Percentiles rank a stretch among this genome's conserved stretches.
phyloP scores from a whole-genome alignment of 2,888 invertebrate species.

The Agrochola macilenta region DNA sequence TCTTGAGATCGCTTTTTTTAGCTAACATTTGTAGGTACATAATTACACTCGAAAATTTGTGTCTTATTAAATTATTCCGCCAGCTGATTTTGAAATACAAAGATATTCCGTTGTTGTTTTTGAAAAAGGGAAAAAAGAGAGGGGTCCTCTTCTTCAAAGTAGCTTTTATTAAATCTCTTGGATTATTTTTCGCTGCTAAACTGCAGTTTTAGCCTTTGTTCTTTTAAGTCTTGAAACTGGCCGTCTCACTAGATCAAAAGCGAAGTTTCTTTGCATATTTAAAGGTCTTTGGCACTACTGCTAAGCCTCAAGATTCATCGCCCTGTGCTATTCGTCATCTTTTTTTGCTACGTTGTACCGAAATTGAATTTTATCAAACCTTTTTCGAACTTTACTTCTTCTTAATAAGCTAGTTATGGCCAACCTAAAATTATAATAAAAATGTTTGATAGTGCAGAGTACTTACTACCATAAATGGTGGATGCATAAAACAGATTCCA shows the following conservation, averaged over 20 bases:
- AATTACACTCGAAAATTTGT: neutral
- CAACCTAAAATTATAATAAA: neutral
- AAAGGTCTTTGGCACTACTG: neutral
- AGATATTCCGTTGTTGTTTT: neutral
- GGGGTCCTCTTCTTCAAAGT: neutral
- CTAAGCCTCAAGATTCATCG: neutral
- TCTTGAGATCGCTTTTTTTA: neutral
- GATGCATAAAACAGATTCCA: neutral
- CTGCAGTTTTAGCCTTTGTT: neutral
- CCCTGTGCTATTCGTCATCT: neutral
- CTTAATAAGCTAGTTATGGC: neutral
- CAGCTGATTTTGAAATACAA: neutral
- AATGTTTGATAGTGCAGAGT: neutral
- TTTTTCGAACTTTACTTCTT: neutral
- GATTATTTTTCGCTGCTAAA: neutral
- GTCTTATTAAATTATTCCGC: slow-evolving; percentile 7
- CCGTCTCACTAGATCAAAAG: neutral
- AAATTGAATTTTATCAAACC: slow-evolving; percentile 6
- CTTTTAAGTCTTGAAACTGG: slow-evolving; percentile 1
- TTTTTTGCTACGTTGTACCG: neutral
- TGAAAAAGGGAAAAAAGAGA: neutral
- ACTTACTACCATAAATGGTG: neutral
- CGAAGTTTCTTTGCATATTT: neutral
- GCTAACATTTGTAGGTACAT: neutral
- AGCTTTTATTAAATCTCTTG: neutral